Evolutionary conservation across 2,888 invertebrate species (phyloP), one percentile per base, ranked within the genome.

Genomic region (Drosophila quasianomalipes): DNA sequence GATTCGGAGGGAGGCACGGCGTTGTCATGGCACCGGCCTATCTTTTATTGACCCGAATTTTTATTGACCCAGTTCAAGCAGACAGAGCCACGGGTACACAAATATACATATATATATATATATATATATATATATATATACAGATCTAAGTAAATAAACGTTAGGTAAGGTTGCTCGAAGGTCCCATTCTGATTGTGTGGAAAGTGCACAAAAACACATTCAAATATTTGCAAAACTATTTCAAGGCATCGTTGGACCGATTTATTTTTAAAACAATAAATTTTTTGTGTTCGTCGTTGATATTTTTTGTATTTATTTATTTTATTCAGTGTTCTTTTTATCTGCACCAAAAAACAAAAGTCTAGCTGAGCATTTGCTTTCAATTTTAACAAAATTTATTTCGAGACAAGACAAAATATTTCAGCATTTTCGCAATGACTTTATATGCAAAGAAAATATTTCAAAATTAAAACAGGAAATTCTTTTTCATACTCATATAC

Each of bases 21-120:
- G 86, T 85, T 83, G 70, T 76, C 71, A 86, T 79, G 82, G 53
- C 72, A 69, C 64, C 78, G 74, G 76, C 89, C 85, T 83, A 86
- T 82, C 72, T 79, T 73, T 79, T 74, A 53, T 76, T 74, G 83
- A 89, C 88, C 88, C 80, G 70, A 79, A 74, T 65, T 69, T 59
- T 53, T 70, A 80, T 74, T 88, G 89, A 83, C 87, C 90, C 65
- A 89, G 54, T 87, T 87, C 62, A 30, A 37, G 59, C 52, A 54
- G 55, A 51, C 53, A 52, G n/a, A 57, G 10, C 39, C 10, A n/a
- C 9, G 26, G 47, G 22, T 9, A 19, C n/a, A 52, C n/a, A 52
- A 14, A 28, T 37, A 57, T 5, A 55, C 4, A 49, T 37, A 61
- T 22, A 22, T 22, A 1, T 5, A 55, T 9, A 49, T 37, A 58